A percentile compares a stretch with the other conserved stretches of the same genome.
Evolutionary conservation across 2,797 vertebrate species (phyloP).

Genomic region (Melanotaenia parkinsoni): DNA sequence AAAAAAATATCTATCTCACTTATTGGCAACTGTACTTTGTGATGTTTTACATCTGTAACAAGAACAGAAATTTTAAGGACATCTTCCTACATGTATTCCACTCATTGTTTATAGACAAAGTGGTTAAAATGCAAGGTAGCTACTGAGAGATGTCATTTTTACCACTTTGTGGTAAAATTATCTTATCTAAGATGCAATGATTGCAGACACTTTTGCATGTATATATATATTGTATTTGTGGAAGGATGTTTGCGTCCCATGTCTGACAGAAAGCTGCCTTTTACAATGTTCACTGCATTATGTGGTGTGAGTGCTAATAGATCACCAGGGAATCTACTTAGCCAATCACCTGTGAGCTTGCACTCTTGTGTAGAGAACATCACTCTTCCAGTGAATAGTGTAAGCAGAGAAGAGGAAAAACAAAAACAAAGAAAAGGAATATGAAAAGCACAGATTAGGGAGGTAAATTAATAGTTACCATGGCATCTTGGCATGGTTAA

Average conservation of each 20-base stretch:
- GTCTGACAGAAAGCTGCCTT: constrained; percentile 54
- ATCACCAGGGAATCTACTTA: constrained; percentile 70
- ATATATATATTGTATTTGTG: constrained; percentile 39
- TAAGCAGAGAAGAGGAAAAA: constrained; percentile 34
- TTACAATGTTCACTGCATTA: constrained; percentile 47
- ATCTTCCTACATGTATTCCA: constrained; percentile 22
- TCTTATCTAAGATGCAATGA: constrained; percentile 33
- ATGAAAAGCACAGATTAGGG: constrained; percentile 57
- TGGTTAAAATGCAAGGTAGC: constrained; percentile 15
- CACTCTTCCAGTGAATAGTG: constrained; percentile 65
- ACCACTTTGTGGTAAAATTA: constrained; percentile 22
- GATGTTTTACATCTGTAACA: not conserved
- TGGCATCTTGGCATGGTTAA: constrained; percentile 71
- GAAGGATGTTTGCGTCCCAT: constrained; percentile 38
- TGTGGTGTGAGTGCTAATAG: constrained; percentile 71
- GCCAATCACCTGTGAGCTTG: constrained; percentile 68
- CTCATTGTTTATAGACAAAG: constrained; percentile 4
- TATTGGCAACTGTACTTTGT: not conserved
- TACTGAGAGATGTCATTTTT: constrained; percentile 8
- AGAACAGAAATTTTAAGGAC: not conserved
- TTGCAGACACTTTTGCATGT: constrained; percentile 27
- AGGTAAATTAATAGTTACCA: constrained; percentile 70
- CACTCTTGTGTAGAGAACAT: constrained; percentile 56
- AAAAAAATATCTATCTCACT: not conserved
- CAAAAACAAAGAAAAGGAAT: constrained; percentile 45